Evolutionary conservation across 2,888 invertebrate species (phyloP).

Genomic region (Clostera curtula): DNA sequence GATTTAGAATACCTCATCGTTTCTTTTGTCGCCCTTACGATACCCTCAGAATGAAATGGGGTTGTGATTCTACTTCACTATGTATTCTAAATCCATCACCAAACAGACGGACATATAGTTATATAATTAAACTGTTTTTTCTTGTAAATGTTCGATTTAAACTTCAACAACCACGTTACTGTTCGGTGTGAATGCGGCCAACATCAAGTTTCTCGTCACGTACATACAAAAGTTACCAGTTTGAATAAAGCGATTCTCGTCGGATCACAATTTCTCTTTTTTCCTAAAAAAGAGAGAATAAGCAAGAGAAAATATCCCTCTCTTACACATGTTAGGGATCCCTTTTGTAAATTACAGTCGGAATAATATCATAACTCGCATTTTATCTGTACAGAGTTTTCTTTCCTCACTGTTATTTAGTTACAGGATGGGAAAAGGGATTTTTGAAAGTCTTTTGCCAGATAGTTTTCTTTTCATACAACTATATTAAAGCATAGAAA

Average conservation of each 20-base stretch:
- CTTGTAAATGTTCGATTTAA: too few species aligned
- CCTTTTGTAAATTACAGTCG: slow-evolving; percentile 28
- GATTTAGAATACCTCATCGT: too few species aligned
- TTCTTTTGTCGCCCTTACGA: too few species aligned
- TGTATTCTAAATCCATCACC: too few species aligned
- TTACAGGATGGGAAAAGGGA: slow-evolving; percentile 9
- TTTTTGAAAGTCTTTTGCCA: slow-evolving; percentile 5
- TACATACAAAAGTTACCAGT: slow-evolving; percentile 39
- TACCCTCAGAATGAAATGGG: too few species aligned
- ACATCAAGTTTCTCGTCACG: slow-evolving; percentile 29
- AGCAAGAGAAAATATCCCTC: slow-evolving; percentile 13
- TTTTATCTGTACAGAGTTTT: slow-evolving; percentile 15
- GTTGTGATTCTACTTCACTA: too few species aligned
- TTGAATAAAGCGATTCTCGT: slow-evolving; percentile 42
- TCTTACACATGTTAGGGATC: slow-evolving; percentile 26
- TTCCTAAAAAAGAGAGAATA: slow-evolving; percentile 29
- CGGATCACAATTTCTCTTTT: slow-evolving; percentile 37
- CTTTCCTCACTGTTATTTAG: slow-evolving; percentile 13
- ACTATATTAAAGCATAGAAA: background rate
- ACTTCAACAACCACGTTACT: slow-evolving; percentile 4
- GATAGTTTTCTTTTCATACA: slow-evolving; percentile 3
- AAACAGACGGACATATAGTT: too few species aligned
- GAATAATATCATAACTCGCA: slow-evolving; percentile 27
- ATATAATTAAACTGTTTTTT: too few species aligned
- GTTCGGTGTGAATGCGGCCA: slow-evolving; percentile 18